These are phyloP conservation scores for Microplitis mediator DNA, from an alignment of 1,140 invertebrate species.

Conservation along the genomic window DNA sequence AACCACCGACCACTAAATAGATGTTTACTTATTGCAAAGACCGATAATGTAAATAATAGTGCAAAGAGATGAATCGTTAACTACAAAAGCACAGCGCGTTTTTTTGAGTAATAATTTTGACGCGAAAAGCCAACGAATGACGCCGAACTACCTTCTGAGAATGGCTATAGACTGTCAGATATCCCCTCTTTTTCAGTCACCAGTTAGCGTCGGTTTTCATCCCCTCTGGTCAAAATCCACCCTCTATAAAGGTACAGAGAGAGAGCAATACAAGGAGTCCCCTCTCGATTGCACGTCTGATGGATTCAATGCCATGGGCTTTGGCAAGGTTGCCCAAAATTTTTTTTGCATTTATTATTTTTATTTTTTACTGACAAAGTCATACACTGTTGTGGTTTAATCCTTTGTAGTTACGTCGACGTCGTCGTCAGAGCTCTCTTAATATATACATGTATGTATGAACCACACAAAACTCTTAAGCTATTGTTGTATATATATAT, in stretches of 20 bases:
- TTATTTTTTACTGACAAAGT: too few species aligned
- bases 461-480: too few species aligned
- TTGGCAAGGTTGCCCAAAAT: conserved; percentile 22
- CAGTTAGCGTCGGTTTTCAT: not conserved
- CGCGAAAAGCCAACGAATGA: not conserved
- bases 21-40: too few species aligned
- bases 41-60: not conserved
- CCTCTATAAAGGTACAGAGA: not conserved
- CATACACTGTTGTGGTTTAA: too few species aligned
- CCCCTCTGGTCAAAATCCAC: conserved; percentile 14
- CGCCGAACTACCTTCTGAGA: not conserved
- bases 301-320: conserved; percentile 40
- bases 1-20: too few species aligned
- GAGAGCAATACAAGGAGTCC: not conserved
- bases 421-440: too few species aligned
- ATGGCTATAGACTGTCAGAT: conserved; percentile 32
- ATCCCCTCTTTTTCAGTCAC: conserved; percentile 29
- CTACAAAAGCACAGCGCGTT: too few species aligned
- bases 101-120: too few species aligned
- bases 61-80: too few species aligned
- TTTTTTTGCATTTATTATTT: not conserved
- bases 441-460: too few species aligned
- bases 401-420: too few species aligned
- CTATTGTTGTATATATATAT: not conserved
- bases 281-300: conserved; percentile 15